Evolutionary conservation across 2,888 invertebrate species (phyloP), one percentile per base, ranked within the genome.

Genomic region (Furcula furcula): DNA sequence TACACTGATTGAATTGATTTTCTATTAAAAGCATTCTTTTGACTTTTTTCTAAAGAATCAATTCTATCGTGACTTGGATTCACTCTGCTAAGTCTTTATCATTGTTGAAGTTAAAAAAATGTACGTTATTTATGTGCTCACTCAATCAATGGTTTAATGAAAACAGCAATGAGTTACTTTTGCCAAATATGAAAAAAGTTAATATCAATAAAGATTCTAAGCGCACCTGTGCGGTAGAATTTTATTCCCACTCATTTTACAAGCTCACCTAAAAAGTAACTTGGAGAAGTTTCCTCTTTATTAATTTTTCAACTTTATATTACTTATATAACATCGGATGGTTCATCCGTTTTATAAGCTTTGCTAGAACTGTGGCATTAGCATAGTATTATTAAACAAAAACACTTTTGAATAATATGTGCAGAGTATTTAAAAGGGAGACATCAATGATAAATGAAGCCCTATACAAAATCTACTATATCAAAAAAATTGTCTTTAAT

Each of bases 301-400:
- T 88, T 88, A 88, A 88, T 88, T 88, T 88, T 88, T 82, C 79
- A 88, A 88, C 87, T 88, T 88, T 86, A 85, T 87, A 86, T 88
- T 86, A 83, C 84, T 81, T 77, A 65, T 68, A 65, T 69, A 81
- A 73, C 77, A 80, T 76, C 81, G 64, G 77, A 75, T 66, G 73
- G 69, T 75, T 79, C 72, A 79, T 81, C 76, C 72, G 66, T 74
- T 69, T 76, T 68, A 55, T 56, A 55, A 38, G 53, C 56, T 40
- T 41, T 51, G 37, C 46, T 45, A 50, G 34, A 41, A 51, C 52
- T 54, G 45, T 52, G 36, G 55, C 40, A 52, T 49, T 38, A 50
- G 47, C 42, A 50, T 43, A 47, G 41, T 54, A 39, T 36, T 55
- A 52, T 52, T 46, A 49, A 50, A 10, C 21, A 26, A 56, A 50